These are phyloP conservation scores for Calyptomena viridis DNA, from an alignment of 2,113 vertebrate species.

Conservation along the genomic window DNA sequence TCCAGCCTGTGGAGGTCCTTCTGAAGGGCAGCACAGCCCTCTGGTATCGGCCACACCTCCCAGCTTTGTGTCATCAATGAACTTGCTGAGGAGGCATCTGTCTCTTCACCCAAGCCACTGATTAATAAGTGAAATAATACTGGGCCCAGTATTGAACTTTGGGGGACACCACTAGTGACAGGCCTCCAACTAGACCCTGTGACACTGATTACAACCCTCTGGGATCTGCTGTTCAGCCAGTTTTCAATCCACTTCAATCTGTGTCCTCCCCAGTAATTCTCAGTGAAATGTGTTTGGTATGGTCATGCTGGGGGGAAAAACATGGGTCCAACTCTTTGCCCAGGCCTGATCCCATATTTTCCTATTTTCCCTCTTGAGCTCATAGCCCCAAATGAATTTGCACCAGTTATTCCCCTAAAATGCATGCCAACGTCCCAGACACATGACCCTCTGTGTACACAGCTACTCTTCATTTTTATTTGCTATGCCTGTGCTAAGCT, in stretches of 20 bases:
- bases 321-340: not conserved
- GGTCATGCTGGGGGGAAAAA: not conserved
- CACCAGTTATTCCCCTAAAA: not conserved
- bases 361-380: not conserved
- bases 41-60: rapidly evolving
- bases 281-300: not conserved
- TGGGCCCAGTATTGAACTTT: not conserved
- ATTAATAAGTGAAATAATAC: not conserved
- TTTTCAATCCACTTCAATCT: not conserved
- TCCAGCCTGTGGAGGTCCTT: rapidly evolving
- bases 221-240: not conserved
- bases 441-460: rapidly evolving
- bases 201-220: not conserved
- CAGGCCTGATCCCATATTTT: not conserved
- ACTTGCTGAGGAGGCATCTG: not conserved
- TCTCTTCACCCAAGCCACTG: not conserved
- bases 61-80: not conserved
- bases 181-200: not conserved
- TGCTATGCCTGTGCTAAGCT: not conserved
- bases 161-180: not conserved
- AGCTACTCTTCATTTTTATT: not conserved
- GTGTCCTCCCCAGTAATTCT: not conserved
- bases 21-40: not conserved
- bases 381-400: rapidly evolving
- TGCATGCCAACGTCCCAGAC: rapidly evolving